Evolutionary conservation across 92 coral and sea anemone genomes (phyloP).

Genomic region (Parazoanthus atlanticus): DNA sequence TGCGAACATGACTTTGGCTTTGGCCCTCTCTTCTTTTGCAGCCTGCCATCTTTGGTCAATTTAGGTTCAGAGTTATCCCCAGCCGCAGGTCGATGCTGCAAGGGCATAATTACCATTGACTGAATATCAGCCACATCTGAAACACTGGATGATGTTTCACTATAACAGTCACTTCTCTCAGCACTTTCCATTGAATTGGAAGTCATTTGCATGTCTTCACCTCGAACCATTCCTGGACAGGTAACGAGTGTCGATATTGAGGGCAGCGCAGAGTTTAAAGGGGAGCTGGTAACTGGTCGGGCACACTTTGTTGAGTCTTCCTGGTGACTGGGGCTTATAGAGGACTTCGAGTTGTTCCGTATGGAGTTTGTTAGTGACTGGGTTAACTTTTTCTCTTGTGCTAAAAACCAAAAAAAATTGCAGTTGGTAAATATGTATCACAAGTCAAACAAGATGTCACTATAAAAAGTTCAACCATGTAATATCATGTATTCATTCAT

Average conservation of each 20-base stretch:
- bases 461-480: no score
- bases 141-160: constrained; percentile 41
- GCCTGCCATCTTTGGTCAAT: constrained; percentile 64
- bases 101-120: constrained; percentile 36
- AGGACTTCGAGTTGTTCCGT: constrained; percentile 2
- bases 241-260: constrained; percentile 15
- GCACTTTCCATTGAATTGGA: constrained; percentile 26
- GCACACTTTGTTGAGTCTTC: constrained; percentile 3
- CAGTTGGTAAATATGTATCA: background rate
- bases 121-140: constrained; percentile 37
- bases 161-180: constrained; percentile 45
- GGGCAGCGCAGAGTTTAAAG: constrained; percentile 24
- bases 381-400: constrained; percentile 1
- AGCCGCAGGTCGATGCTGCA: constrained; percentile 55
- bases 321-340: background rate
- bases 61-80: constrained; percentile 50
- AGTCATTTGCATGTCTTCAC: constrained; percentile 13
- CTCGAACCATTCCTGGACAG: constrained; percentile 18
- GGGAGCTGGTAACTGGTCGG: constrained; percentile 3
- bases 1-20: constrained; percentile 61
- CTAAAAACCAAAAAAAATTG: background rate
- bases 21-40: constrained; percentile 71
- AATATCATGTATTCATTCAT: no score
- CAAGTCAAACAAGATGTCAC: no score
- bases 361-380: background rate